A percentile compares a stretch with the other conserved stretches of the same genome.
Evolutionary conservation across 2,797 vertebrate species (phyloP).

Genomic region (Atherinosoma microstoma): DNA sequence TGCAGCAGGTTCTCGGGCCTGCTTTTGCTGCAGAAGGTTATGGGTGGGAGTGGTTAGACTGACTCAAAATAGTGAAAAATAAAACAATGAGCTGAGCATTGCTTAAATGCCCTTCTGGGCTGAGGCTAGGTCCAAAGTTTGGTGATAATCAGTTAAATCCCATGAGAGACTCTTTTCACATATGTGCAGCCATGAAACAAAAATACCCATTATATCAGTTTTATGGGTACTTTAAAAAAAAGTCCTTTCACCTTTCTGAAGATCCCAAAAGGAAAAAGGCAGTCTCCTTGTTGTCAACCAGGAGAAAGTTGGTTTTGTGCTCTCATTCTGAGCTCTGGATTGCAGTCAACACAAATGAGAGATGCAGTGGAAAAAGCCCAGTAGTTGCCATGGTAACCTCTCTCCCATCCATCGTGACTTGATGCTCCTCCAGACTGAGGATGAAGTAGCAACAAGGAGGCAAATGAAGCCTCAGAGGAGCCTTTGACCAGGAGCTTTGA

Average conservation of each 20-base stretch:
- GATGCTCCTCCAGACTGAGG: constrained; percentile 66
- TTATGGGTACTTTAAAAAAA: background rate
- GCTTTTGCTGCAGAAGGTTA: background rate
- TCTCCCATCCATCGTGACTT: constrained; percentile 67
- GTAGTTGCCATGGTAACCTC: constrained; percentile 74
- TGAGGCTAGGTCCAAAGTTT: background rate
- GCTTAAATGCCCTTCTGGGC: background rate
- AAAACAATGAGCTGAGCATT: constrained; percentile 1
- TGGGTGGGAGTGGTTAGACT: background rate
- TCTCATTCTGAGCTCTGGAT: constrained; percentile 53
- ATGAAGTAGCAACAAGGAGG: constrained; percentile 51
- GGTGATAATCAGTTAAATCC: background rate
- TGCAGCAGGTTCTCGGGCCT: background rate
- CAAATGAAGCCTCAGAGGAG: constrained; percentile 43
- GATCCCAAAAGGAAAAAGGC: constrained; percentile 2
- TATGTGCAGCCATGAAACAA: background rate
- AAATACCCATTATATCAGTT: background rate
- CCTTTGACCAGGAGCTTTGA: constrained; percentile 44
- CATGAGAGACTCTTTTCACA: background rate
- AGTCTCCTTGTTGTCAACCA: background rate
- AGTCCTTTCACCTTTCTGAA: background rate
- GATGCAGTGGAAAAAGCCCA: constrained; percentile 57
- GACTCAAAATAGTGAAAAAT: background rate
- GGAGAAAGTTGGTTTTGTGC: constrained; percentile 53
- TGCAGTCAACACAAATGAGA: constrained; percentile 57